A percentile compares a stretch with the other conserved stretches of the same genome.
These are phyloP conservation scores for Pammene fasciana DNA, from an alignment of 2,888 invertebrate genomes.

Conservation along the genomic window DNA sequence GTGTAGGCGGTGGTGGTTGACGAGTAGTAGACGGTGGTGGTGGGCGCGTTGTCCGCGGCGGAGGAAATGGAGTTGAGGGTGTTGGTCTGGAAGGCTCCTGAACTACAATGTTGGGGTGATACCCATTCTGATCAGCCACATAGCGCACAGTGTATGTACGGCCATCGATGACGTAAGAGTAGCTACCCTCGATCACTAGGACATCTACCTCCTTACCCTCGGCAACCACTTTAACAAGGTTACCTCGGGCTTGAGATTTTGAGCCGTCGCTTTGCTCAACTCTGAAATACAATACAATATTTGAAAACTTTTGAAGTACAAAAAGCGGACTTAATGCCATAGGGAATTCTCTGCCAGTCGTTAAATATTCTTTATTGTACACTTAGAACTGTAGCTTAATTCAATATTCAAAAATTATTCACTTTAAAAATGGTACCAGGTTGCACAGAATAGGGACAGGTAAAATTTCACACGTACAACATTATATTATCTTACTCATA, in stretches of 20 bases:
- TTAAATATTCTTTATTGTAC: too few species aligned
- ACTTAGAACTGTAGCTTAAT: too few species aligned
- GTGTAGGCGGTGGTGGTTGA: background rate
- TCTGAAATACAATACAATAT: constrained; percentile 53
- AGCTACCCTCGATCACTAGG: background rate
- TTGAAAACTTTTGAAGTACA: too few species aligned
- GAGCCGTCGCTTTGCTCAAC: constrained; percentile 75
- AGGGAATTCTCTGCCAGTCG: too few species aligned
- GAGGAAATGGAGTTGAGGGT: background rate
- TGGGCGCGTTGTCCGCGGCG: background rate
- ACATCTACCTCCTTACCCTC: constrained; percentile 51
- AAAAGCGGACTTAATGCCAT: too few species aligned
- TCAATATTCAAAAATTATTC: too few species aligned
- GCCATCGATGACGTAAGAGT: background rate
- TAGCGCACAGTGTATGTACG: background rate
- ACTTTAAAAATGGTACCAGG: too few species aligned
- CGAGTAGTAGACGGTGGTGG: background rate
- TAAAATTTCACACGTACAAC: background rate
- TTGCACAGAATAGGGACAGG: too few species aligned
- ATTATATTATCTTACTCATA: constrained; percentile 4
- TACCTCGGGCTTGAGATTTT: constrained; percentile 66
- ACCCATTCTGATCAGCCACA: constrained; percentile 10
- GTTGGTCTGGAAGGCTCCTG: background rate
- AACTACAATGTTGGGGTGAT: background rate
- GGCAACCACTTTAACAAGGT: constrained; percentile 64